These are phyloP conservation scores for Alligator mississippiensis DNA, from an alignment of 2,113 vertebrate genomes.

Conservation along the genomic window DNA sequence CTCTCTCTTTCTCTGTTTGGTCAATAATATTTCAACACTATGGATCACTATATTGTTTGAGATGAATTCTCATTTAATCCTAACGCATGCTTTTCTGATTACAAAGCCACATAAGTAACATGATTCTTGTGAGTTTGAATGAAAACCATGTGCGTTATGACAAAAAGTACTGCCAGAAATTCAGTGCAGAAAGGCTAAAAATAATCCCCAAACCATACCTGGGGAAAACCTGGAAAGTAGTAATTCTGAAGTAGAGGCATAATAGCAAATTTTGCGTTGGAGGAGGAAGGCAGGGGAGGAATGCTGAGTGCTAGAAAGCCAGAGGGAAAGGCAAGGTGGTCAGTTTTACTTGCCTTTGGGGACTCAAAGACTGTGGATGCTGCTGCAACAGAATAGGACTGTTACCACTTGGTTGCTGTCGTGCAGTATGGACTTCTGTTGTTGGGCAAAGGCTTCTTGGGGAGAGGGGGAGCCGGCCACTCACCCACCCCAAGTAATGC, in stretches of 20 bases:
- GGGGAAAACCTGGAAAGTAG: neutral
- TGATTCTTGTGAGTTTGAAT: neutral
- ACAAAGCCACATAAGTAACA: neutral
- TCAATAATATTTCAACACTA: neutral
- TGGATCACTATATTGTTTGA: neutral
- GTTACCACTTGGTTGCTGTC: too few relatives aligned
- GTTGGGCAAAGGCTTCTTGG: too few relatives aligned
- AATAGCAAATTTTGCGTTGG: too few relatives aligned
- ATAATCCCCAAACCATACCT: neutral
- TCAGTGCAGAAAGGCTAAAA: neutral
- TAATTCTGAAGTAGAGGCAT: neutral
- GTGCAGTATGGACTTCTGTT: too few relatives aligned
- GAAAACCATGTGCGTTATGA: neutral
- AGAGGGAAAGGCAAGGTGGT: too few relatives aligned
- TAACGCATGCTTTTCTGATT: constrained; percentile 16
- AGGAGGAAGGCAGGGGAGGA: too few relatives aligned
- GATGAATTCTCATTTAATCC: constrained; percentile 10
- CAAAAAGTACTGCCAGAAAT: neutral
- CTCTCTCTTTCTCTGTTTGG: neutral
- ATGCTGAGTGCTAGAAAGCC: too few relatives aligned
- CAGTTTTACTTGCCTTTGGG: too few relatives aligned
- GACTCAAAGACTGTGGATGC: too few relatives aligned
- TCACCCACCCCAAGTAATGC: too few relatives aligned
- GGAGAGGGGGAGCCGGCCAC: too few relatives aligned
- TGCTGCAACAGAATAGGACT: too few relatives aligned